These are phyloP conservation scores for Dicranocentrus wangi DNA, from an alignment of 2,888 invertebrate genomes.

Conservation along the genomic window DNA sequence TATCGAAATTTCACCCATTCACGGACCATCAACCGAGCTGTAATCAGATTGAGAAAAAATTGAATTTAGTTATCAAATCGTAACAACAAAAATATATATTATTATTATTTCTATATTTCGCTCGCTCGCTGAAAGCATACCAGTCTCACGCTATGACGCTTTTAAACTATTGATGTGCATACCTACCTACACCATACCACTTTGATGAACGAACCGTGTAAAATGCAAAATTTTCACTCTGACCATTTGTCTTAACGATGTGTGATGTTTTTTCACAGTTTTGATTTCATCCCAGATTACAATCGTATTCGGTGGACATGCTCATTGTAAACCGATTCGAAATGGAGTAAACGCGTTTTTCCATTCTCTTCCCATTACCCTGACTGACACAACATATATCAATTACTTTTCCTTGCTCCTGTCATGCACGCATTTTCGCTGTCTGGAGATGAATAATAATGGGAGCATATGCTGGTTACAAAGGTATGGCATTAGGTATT, in stretches of 20 bases:
- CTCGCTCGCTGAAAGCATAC: conserved; percentile 35
- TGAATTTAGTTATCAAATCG: conserved; percentile 40
- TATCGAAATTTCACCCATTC: conserved; percentile 76
- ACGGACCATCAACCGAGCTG: conserved; percentile 72
- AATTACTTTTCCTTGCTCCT: conserved; percentile 38
- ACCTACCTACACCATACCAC: no score
- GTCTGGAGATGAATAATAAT: neutral
- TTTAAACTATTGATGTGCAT: no score
- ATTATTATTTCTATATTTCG: conserved; percentile 11
- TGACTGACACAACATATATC: conserved; percentile 11
- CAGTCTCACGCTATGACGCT: neutral
- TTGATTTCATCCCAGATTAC: conserved; percentile 45
- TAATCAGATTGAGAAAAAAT: conserved; percentile 32
- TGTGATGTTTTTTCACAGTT: conserved; percentile 36
- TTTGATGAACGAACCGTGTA: conserved; percentile 1
- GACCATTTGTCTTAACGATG: neutral
- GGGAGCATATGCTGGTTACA: neutral
- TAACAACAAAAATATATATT: neutral
- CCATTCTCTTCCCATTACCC: conserved; percentile 19
- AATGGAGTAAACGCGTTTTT: conserved; percentile 33
- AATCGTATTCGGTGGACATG: neutral
- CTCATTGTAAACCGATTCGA: neutral
- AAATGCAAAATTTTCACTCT: conserved; percentile 14
- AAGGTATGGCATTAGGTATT: neutral
- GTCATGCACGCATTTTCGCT: conserved; percentile 26